These are phyloP conservation scores for Aix galericulata DNA, from an alignment of 2,113 vertebrate species.

Conservation along the genomic window DNA sequence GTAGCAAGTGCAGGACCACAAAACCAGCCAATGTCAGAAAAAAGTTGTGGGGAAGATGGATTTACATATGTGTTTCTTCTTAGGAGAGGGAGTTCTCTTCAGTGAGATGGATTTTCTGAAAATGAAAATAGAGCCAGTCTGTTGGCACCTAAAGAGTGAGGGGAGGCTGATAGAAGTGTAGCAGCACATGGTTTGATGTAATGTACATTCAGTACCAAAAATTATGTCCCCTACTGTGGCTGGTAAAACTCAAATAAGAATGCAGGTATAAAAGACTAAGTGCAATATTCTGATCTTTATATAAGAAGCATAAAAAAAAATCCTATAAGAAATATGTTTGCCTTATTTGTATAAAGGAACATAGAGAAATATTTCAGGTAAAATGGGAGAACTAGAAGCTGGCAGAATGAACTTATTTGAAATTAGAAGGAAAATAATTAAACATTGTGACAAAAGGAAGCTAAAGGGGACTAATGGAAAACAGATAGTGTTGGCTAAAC, in stretches of 20 bases:
- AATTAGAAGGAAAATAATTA: background rate
- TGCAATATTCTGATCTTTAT: background rate
- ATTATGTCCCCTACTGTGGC: background rate
- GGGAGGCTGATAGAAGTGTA: background rate
- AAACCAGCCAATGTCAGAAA: background rate
- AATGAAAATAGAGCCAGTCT: background rate
- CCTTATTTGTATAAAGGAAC: background rate
- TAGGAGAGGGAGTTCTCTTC: background rate
- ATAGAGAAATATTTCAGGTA: background rate
- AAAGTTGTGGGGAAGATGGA: background rate
- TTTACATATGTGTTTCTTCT: background rate
- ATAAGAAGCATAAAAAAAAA: background rate
- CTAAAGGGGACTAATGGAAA: background rate
- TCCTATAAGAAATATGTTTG: background rate
- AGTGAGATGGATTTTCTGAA: background rate
- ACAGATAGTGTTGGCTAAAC: background rate
- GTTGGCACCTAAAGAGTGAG: background rate
- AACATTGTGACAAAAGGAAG: background rate
- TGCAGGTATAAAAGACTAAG: background rate
- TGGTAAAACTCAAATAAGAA: background rate
- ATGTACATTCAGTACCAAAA: background rate
- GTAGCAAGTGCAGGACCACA: background rate
- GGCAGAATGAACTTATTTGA: background rate
- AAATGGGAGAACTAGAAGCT: background rate
- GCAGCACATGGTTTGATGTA: background rate